Conservation (phyloP, 2,888 invertebrate genomes). For the Octodonta nipae region DNA sequence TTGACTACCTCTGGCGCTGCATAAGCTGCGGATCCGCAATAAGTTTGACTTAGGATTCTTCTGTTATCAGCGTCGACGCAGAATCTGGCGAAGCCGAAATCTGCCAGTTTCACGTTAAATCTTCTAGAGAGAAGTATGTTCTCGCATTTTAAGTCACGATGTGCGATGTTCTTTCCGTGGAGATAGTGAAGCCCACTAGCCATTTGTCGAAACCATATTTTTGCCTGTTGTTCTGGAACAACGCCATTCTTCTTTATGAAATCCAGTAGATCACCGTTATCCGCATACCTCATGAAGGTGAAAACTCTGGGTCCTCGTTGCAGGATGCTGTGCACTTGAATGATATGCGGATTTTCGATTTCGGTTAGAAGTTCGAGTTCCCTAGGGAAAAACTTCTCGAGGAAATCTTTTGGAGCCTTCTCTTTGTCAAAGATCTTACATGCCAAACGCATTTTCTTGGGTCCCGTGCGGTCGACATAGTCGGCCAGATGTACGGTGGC, state of each 20-base stretch:
- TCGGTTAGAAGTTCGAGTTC: slow-evolving; percentile 81
- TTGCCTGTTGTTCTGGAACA: slow-evolving; percentile 64
- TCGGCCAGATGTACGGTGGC: slow-evolving; percentile 80
- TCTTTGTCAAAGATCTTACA: slow-evolving; percentile 86
- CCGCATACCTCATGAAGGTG: slow-evolving; percentile 73
- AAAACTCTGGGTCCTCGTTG: slow-evolving; percentile 73
- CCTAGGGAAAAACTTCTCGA: slow-evolving; percentile 84
- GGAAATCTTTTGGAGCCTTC: slow-evolving; percentile 77
- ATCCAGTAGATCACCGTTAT: slow-evolving; percentile 79
- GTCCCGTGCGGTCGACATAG: slow-evolving; percentile 57
- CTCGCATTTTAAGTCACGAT: slow-evolving; percentile 88
- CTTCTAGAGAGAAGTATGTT: slow-evolving; percentile 73
- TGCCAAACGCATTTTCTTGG: slow-evolving; percentile 62
- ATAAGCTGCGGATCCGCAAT: slow-evolving; percentile 93
- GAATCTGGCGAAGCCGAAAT: slow-evolving; percentile 85
- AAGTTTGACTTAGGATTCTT: slow-evolving; percentile 73
- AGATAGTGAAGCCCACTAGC: slow-evolving; percentile 70
- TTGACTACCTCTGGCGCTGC: slow-evolving; percentile 90
- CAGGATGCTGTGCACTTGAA: slow-evolving; percentile 76
- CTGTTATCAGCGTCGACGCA: slow-evolving; percentile 60
- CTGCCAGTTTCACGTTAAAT: slow-evolving; percentile 81
- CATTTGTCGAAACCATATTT: slow-evolving; percentile 78
- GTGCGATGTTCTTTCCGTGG: slow-evolving; percentile 72
- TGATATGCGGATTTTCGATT: slow-evolving; percentile 81
- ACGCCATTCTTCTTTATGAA: slow-evolving; percentile 67